Evolutionary conservation across 2,113 vertebrate genomes (phyloP), one percentile per base, ranked within the genome.

Genomic region (Camelus dromedarius): DNA sequence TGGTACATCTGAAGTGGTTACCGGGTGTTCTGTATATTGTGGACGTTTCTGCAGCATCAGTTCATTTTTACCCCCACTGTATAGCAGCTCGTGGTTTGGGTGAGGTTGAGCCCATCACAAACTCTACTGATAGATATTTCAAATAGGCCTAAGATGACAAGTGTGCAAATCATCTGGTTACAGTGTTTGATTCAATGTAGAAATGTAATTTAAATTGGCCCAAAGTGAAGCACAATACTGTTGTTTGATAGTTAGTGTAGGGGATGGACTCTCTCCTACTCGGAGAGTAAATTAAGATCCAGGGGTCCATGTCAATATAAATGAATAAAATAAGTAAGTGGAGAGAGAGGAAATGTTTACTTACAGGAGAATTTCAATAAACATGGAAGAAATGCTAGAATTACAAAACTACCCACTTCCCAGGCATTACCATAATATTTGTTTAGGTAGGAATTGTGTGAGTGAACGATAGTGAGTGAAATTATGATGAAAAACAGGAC

Each of bases 191-290:
- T 48, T 79, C 56, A 42, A 1, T n/a, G 56, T 84, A n/a, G 26
- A 67, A 72, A 58, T 60, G 7, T 54, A 52, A 66, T 52, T 32
- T 32, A 20, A 46, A 6, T 32, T 66, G 62, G 12, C 18, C 22
- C 10, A 38, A 26, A 93, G 10, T 35, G 60, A 38, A 42, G 26
- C 11, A 62, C 4, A 52, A 6, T 32, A 48, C 35, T 46, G 4
- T 19, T 60, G 10, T 19, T 46, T 58, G n/a, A 24, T 19, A 3
- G 26, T 72, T 32, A 50, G 22, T 32, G 15, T 16, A 48, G 13
- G 15, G 20, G 14, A 22, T 3, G 24, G 8, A 50, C 6, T 79
- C 1, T 46, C 6, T 22, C 5, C n/a, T 6, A 9, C 18, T 10
- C 58, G 46, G 20, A 82, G 48, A 66, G 4, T 67, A 54, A 54